Base-by-base conservation (phyloP, 1,140 invertebrate species). In the Rhyacophila brunnea region DNA sequence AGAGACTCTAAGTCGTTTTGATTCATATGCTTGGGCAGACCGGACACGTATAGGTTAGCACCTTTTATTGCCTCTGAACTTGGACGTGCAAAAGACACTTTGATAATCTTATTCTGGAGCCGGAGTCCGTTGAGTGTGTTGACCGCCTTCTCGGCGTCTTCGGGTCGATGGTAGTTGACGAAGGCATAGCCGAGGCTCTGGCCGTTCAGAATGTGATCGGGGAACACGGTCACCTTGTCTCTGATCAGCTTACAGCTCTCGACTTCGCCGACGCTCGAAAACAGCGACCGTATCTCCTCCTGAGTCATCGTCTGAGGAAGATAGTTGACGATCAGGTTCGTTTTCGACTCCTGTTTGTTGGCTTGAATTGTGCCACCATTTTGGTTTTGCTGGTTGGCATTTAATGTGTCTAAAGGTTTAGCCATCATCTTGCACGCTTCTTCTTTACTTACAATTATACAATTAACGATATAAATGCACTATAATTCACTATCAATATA, bases 261-360 rank as follows among this genome's bases (percentile, higher is more conserved):
- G 51, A 95, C 86, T 75, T 92, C 89, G 58, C 92, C 92, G 71
- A 93, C 90, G 71, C 87, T 89, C 15, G 87, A 87, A 74, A 95
- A 95, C 52, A 95, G 80, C 52, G 86, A 88, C 61, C 88, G 81
- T 67, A 93, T 91, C 74, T 95, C 92, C 71, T 94, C 91, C 74
- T 95, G 92, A 34, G 89, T 91, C 92, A 95, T 95, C 45, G 87
- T 92, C 81, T 94, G 92, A 58, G 92, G 92, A 67, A 95, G 80
- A 81, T 95, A 95, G 74, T 95, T 95, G 60, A 95, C 90, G 68
- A 95, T 95, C 65, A 95, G 82, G 80, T 95, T 95, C 60, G 87
- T 89, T 71, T 82, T 82, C 47, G 81, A 83, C 70, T 83, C 81
- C 69, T 80, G 79, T 65, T 82, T 79, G 54, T 79, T 74, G 57